These are phyloP conservation scores for Rostratula benghalensis DNA, from an alignment of 2,113 vertebrate species.

Conservation along the genomic window DNA sequence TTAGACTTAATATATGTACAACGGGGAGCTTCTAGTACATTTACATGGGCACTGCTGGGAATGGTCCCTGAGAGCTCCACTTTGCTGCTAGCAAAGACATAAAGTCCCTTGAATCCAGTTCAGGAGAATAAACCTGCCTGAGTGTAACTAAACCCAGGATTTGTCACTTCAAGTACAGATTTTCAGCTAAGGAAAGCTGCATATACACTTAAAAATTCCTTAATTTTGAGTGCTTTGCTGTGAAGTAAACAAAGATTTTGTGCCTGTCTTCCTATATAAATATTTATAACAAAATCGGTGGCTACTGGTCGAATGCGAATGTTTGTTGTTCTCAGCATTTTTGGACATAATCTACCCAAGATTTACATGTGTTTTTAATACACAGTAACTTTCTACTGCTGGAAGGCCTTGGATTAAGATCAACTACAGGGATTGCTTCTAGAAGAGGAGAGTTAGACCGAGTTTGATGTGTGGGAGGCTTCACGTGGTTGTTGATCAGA, in stretches of 20 bases:
- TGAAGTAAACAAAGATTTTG: conserved; percentile 36
- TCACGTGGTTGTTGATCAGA: not conserved
- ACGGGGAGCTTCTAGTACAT: not conserved
- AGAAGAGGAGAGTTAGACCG: not conserved
- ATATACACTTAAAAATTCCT: not conserved
- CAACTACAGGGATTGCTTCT: not conserved
- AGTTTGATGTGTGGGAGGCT: not conserved
- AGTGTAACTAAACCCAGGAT: not conserved
- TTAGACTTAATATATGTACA: not conserved
- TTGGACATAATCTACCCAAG: conserved; percentile 2
- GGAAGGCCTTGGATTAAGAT: not conserved
- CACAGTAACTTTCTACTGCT: conserved; percentile 22
- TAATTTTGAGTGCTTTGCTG: not conserved
- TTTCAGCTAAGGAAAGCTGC: not conserved
- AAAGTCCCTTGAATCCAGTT: not conserved
- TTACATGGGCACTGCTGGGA: rapidly evolving
- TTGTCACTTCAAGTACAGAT: not conserved
- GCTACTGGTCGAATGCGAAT: conserved; percentile 12
- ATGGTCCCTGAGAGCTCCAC: not conserved
- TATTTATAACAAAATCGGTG: not conserved
- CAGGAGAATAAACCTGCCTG: not conserved
- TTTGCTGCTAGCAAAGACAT: not conserved
- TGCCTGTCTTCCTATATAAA: conserved; percentile 21
- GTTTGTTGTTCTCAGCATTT: conserved; percentile 39
- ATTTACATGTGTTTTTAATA: conserved; percentile 34